Conservation (phyloP, 2,113 vertebrate genomes). For the Tetraodon nigroviridis region DNA sequence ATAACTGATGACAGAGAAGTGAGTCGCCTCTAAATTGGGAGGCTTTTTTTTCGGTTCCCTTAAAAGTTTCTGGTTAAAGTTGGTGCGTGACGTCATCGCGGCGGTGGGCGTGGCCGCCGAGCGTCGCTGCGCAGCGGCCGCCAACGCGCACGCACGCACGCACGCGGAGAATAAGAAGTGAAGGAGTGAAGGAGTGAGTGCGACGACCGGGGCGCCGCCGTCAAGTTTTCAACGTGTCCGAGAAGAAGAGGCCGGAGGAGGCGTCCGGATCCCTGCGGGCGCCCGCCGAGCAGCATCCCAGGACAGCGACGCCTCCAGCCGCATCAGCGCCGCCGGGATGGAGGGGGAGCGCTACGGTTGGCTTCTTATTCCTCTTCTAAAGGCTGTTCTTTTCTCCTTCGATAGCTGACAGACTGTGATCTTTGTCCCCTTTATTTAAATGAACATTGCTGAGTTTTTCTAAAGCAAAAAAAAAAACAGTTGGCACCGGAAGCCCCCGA, state of each 20-base stretch:
- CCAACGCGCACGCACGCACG: neutral
- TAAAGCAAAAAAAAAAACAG: no score
- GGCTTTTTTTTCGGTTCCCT: neutral
- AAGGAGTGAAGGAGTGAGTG: slow-evolving; percentile 1
- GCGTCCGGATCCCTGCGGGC: slow-evolving; percentile 41
- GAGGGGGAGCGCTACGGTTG: slow-evolving; percentile 63
- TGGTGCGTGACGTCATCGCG: slow-evolving; percentile 34
- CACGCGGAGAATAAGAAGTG: slow-evolving; percentile 26
- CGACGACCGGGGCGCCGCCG: neutral
- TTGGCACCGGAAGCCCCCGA: no score
- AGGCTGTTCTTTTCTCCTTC: neutral
- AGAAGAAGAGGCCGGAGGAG: slow-evolving; percentile 2
- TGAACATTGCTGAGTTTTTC: no score
- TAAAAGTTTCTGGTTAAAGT: neutral
- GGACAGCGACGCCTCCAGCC: slow-evolving; percentile 37
- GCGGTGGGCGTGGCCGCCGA: slow-evolving; percentile 40
- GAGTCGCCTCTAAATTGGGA: no score
- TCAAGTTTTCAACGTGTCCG: slow-evolving; percentile 1
- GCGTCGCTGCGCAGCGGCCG: neutral
- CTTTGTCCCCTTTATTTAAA: no score
- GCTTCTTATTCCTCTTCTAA: slow-evolving; percentile 10
- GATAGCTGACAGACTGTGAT: no score
- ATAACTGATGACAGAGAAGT: no score
- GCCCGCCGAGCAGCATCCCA: slow-evolving; percentile 17
- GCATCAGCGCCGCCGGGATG: slow-evolving; percentile 61